Evolutionary conservation across 2,113 vertebrate genomes (phyloP).

Genomic region (Hippolais icterina): DNA sequence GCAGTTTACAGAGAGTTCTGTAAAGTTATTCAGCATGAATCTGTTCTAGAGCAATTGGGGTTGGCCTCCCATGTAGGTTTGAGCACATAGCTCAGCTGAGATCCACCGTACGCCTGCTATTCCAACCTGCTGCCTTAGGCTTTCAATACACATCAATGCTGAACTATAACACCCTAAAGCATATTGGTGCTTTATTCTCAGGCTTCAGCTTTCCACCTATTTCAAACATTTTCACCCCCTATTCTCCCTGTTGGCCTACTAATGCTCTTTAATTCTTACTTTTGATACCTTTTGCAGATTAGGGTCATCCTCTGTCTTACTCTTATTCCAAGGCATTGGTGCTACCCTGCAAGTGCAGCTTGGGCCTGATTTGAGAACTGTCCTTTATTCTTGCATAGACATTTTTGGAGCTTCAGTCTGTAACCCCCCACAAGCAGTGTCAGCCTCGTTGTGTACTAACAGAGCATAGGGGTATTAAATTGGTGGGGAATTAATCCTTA

Average conservation of each 20-base stretch:
- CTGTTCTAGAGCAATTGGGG: not conserved
- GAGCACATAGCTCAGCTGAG: not conserved
- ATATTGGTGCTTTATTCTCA: not conserved
- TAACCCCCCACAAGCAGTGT: not conserved
- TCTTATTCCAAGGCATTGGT: not conserved
- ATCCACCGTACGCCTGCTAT: fast-evolving
- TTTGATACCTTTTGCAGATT: not conserved
- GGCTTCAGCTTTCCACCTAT: not conserved
- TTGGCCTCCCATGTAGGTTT: not conserved
- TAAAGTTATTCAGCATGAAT: not conserved
- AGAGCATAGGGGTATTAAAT: not conserved
- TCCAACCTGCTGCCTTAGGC: not conserved
- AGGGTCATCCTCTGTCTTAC: not conserved
- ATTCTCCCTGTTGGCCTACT: not conserved
- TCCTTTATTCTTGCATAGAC: not conserved
- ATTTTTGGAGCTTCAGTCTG: not conserved
- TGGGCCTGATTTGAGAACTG: not conserved
- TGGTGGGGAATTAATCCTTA: not conserved
- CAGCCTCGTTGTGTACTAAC: not conserved
- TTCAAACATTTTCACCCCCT: not conserved
- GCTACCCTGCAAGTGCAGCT: not conserved
- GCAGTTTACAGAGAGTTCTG: not conserved
- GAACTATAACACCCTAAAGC: not conserved
- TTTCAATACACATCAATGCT: not conserved
- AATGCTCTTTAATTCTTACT: not conserved